phyloP scores from a whole-genome alignment of 2,113 vertebrate species.

The Gopherus evgoodei region DNA sequence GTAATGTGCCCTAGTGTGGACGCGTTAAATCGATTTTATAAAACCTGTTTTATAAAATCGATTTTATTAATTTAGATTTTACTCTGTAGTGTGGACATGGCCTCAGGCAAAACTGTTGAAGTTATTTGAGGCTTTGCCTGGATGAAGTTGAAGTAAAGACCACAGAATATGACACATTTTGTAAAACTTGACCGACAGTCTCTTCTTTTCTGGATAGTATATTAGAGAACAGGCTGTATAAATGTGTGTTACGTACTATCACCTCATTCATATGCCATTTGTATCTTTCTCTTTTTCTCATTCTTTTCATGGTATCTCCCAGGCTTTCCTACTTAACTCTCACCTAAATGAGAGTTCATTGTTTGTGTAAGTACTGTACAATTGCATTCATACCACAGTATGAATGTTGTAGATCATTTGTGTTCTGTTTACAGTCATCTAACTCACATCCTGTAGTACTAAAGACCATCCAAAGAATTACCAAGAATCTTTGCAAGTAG shows the following conservation, averaged over 20 bases:
- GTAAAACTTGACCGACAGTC: not conserved
- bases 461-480: not conserved
- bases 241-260: not conserved
- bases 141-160: not conserved
- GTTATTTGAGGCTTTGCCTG: not conserved
- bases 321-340: slow-evolving; percentile 74
- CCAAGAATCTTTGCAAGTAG: not conserved
- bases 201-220: not conserved
- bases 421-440: slow-evolving; percentile 23
- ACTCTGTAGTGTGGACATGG: too few species aligned
- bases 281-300: slow-evolving; percentile 63
- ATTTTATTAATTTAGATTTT: too few species aligned
- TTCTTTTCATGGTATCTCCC: slow-evolving; percentile 69
- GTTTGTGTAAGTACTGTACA: slow-evolving; percentile 70
- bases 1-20: too few species aligned
- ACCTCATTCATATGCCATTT: slow-evolving; percentile 52
- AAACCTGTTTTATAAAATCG: too few species aligned
- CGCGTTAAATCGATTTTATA: too few species aligned
- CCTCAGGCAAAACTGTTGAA: not conserved
- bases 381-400: slow-evolving; percentile 70
- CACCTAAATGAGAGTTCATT: slow-evolving; percentile 62
- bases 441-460: not conserved
- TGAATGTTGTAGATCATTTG: slow-evolving; percentile 62
- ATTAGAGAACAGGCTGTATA: slow-evolving; percentile 30
- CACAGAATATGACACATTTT: not conserved